phyloP scores from a whole-genome alignment of 1,140 invertebrate species.

The Phocides pigmalion region DNA sequence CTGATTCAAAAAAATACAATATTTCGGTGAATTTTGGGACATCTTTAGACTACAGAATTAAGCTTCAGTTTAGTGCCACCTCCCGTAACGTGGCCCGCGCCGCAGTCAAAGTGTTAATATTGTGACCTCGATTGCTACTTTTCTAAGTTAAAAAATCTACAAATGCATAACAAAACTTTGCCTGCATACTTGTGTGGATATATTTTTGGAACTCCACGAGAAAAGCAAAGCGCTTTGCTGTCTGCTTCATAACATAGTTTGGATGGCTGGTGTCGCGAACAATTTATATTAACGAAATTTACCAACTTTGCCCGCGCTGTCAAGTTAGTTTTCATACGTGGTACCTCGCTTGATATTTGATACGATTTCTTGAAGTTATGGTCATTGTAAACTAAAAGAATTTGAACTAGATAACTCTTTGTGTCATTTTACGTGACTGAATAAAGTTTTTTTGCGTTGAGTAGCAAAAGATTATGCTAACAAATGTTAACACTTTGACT shows the following conservation, averaged over 20 bases:
- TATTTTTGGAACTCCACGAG: constrained; percentile 2
- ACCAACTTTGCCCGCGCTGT: constrained; percentile 22
- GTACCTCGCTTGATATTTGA: constrained; percentile 20
- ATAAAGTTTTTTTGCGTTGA: background rate
- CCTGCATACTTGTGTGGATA: no score
- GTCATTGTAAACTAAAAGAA: background rate
- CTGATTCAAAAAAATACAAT: no score
- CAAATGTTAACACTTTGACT: no score
- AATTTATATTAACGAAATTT: constrained; percentile 38
- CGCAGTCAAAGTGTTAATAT: no score
- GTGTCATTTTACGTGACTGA: background rate
- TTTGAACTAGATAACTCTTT: background rate
- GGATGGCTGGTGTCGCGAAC: constrained; percentile 30
- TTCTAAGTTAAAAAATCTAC: no score
- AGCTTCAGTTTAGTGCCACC: no score
- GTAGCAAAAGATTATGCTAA: no score
- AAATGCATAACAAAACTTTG: no score
- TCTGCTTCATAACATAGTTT: constrained; percentile 25
- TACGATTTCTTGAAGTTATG: constrained; percentile 20
- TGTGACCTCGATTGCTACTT: no score
- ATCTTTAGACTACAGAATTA: no score
- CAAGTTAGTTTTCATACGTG: constrained; percentile 29
- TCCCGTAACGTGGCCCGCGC: no score
- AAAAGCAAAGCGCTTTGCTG: background rate
- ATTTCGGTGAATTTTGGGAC: no score